A percentile compares a stretch with the other conserved stretches of the same genome.
These are phyloP conservation scores for Scaptomyza pallida DNA, from an alignment of 1,140 invertebrate species.

Conservation along the genomic window DNA sequence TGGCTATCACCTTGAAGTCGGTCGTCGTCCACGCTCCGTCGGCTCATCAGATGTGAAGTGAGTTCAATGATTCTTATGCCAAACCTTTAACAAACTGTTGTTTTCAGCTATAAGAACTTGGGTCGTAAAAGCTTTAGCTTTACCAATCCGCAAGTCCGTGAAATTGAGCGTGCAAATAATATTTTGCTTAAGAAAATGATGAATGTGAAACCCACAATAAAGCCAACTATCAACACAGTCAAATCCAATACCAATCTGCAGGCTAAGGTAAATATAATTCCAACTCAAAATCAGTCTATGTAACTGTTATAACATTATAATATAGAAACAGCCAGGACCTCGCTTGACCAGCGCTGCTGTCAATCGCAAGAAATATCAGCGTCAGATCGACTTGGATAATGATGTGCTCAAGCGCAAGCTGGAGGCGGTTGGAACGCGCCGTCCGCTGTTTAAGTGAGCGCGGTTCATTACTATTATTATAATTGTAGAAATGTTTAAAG, in stretches of 20 bases:
- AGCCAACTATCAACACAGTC: conserved; percentile 39
- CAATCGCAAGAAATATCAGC: conserved; percentile 77
- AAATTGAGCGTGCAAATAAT: conserved; percentile 79
- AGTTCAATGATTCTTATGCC: neutral
- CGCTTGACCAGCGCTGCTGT: conserved; percentile 70
- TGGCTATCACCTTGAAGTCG: conserved; percentile 49
- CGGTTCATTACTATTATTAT: conserved; percentile 54
- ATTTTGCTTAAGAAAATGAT: conserved; percentile 80
- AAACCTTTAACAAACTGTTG: neutral
- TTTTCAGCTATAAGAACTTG: conserved; percentile 60
- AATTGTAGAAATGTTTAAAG: conserved; percentile 61
- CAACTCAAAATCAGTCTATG: neutral
- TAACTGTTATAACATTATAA: neutral
- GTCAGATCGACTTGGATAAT: conserved; percentile 81
- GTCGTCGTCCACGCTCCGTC: conserved; percentile 50
- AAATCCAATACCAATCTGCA: conserved; percentile 37
- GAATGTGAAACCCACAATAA: conserved; percentile 64
- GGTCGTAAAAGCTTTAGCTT: conserved; percentile 78
- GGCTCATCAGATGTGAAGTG: conserved; percentile 68
- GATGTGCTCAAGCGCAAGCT: conserved; percentile 76
- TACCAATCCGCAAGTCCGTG: conserved; percentile 76
- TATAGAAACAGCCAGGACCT: conserved; percentile 32
- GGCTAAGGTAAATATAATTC: conserved; percentile 28
- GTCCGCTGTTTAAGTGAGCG: conserved; percentile 59
- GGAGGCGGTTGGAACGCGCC: conserved; percentile 69